Conservation (phyloP, 2,113 vertebrate genomes). For the Hippocampus comes region DNA sequence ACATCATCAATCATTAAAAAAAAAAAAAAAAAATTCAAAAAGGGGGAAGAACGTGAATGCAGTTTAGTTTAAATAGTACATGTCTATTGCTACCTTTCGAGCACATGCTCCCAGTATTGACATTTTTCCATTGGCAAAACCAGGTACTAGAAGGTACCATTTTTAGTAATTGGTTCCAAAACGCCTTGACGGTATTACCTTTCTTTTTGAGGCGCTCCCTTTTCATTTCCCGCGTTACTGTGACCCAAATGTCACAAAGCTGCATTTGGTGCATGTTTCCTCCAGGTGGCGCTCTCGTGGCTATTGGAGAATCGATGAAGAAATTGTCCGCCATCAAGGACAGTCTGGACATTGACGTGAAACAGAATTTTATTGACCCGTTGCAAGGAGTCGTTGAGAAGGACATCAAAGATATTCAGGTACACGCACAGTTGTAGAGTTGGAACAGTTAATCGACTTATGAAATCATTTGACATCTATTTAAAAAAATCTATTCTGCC, state of each 20-base stretch:
- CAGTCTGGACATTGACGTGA: conserved; percentile 94
- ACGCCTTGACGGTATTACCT: no score
- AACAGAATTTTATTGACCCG: conserved; percentile 97
- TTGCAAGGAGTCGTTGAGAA: conserved; percentile 93
- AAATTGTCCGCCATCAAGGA: conserved; percentile 90
- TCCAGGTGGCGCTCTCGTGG: conserved; percentile 86
- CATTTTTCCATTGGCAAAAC: background rate
- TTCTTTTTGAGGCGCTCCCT: background rate
- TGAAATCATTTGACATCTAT: no score
- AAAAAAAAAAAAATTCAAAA: background rate
- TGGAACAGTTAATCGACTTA: no score
- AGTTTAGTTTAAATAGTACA: background rate
- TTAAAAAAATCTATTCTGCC: background rate
- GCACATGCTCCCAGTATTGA: background rate
- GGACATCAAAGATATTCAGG: conserved; percentile 97
- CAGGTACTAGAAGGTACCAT: background rate
- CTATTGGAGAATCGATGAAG: conserved; percentile 91
- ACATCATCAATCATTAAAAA: no score
- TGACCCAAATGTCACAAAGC: conserved; percentile 1
- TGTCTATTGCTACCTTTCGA: background rate
- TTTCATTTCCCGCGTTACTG: background rate
- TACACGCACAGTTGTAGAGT: conserved; percentile 42
- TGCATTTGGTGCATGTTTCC: background rate
- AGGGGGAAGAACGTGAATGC: background rate
- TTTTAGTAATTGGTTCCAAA: background rate